These are phyloP conservation scores for Albula glossodonta DNA, from an alignment of 2,113 vertebrate species.

Conservation along the genomic window DNA sequence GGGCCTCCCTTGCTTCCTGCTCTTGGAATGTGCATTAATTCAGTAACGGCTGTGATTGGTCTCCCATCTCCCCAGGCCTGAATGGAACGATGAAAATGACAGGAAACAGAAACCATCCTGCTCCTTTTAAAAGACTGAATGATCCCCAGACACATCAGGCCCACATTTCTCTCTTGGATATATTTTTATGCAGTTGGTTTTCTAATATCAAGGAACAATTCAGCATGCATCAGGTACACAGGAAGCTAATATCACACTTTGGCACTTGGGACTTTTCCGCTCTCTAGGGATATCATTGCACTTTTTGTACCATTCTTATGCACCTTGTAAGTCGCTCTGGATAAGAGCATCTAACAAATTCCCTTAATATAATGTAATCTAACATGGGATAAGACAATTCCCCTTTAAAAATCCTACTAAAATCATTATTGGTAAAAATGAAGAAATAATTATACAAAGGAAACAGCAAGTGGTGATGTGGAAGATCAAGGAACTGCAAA, in stretches of 20 bases:
- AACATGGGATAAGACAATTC: too few relatives aligned
- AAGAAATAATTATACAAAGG: too few relatives aligned
- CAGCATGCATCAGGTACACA: background rate
- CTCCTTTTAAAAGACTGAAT: background rate
- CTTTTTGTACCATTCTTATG: too few relatives aligned
- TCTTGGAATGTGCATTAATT: slow-evolving; percentile 96
- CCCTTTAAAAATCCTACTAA: too few relatives aligned
- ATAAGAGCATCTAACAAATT: too few relatives aligned
- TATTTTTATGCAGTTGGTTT: background rate
- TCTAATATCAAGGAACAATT: background rate
- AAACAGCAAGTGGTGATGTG: too few relatives aligned
- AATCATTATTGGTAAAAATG: too few relatives aligned
- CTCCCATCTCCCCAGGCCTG: slow-evolving; percentile 82
- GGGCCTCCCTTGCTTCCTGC: slow-evolving; percentile 92
- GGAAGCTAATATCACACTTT: background rate
- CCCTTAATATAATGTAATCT: too few relatives aligned
- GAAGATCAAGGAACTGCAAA: too few relatives aligned
- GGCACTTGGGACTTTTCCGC: background rate
- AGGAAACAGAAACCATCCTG: slow-evolving; percentile 78
- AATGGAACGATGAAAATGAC: slow-evolving; percentile 91
- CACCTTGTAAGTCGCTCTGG: too few relatives aligned
- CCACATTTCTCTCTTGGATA: background rate
- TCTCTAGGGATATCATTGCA: too few relatives aligned
- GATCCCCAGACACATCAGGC: background rate
- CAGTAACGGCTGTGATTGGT: slow-evolving; percentile 94